Percentiles rank a stretch among this genome's conserved stretches.
Conservation (phyloP, 2,113 vertebrate species). For the Zosterops hypoxanthus region DNA sequence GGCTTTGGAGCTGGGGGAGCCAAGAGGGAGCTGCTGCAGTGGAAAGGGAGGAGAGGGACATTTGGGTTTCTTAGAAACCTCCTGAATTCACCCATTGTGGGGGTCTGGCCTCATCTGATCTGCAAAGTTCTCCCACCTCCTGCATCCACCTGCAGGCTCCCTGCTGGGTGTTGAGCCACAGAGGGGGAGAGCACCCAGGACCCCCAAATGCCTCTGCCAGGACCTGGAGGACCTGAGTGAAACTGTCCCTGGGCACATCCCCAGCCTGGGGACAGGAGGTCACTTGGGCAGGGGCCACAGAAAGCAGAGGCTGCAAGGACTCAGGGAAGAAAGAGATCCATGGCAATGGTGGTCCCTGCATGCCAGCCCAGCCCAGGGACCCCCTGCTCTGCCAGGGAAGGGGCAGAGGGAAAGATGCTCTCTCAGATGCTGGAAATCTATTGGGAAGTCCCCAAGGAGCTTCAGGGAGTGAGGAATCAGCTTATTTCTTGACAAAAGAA, state of each 20-base stretch:
- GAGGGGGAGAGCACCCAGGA: not conserved
- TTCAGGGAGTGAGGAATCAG: not conserved
- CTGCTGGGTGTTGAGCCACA: not conserved
- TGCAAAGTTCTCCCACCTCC: not conserved
- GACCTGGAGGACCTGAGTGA: not conserved
- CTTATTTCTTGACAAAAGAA: constrained; percentile 60
- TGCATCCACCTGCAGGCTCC: not conserved
- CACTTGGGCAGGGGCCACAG: not conserved
- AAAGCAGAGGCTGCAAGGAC: not conserved
- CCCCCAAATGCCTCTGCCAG: not conserved
- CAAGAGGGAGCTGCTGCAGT: rapidly evolving
- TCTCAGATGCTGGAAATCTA: not conserved
- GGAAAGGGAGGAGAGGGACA: not conserved
- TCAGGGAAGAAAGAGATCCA: not conserved
- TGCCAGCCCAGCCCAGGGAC: rapidly evolving
- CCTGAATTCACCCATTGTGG: rapidly evolving
- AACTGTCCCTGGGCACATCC: rapidly evolving
- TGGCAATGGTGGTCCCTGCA: not conserved
- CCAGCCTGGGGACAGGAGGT: not conserved
- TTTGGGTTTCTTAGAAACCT: not conserved
- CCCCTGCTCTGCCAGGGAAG: rapidly evolving
- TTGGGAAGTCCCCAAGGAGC: not conserved
- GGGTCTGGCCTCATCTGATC: not conserved
- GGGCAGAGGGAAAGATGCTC: not conserved
- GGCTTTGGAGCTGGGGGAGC: not conserved